phyloP scores from a whole-genome alignment of 2,113 vertebrate genomes.

The Alces alces region DNA sequence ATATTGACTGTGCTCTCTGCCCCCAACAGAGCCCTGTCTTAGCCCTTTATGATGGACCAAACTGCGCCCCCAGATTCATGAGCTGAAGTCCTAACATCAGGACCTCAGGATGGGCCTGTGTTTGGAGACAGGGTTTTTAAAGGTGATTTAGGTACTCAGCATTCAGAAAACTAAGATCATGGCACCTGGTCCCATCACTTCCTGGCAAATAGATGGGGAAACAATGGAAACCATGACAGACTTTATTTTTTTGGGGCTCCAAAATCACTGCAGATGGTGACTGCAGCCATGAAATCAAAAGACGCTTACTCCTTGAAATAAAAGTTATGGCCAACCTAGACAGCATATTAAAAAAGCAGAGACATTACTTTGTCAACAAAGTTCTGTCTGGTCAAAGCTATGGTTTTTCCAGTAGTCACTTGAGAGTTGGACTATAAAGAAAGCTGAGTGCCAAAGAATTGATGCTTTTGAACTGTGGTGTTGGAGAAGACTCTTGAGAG shows the following conservation, averaged over 20 bases:
- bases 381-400: not conserved
- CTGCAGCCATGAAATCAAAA: not conserved
- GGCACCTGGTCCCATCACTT: not conserved
- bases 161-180: not conserved
- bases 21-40: not conserved
- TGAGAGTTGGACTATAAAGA: not conserved
- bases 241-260: not conserved
- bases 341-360: not conserved
- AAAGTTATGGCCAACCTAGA: not conserved
- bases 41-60: not conserved
- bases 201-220: not conserved
- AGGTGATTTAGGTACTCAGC: not conserved
- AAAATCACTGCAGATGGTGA: not conserved
- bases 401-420: not conserved
- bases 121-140: not conserved
- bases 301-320: not conserved
- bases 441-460: fast-evolving
- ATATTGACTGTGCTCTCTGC: not conserved
- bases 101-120: not conserved
- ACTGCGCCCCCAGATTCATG: not conserved
- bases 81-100: not conserved
- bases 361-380: not conserved
- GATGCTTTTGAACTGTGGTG: not conserved
- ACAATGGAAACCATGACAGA: not conserved
- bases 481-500: not conserved